Conservation (phyloP, 2,113 vertebrate genomes). For the Jacana jacana region DNA sequence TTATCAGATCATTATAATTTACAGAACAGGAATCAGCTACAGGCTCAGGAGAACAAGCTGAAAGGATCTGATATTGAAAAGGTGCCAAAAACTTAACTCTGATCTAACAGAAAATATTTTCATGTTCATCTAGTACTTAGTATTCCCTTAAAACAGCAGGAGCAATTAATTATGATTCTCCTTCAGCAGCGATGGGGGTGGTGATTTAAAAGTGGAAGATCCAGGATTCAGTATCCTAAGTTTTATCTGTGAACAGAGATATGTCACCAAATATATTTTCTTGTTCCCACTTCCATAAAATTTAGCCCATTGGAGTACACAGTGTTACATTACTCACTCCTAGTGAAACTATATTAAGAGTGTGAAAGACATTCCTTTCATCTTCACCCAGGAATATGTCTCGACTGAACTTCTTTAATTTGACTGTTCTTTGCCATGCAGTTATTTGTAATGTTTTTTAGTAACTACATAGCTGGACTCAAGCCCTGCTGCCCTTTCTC, state of each 20-base stretch:
- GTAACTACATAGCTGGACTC: not conserved
- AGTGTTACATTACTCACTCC: slow-evolving; percentile 9
- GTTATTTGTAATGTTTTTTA: not conserved
- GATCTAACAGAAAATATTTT: not conserved
- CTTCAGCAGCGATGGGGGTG: not conserved
- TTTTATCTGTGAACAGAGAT: slow-evolving; percentile 6
- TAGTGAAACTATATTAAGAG: slow-evolving; percentile 40
- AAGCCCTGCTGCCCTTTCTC: not conserved
- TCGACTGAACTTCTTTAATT: not conserved
- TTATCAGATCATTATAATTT: not conserved
- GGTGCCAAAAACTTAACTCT: not conserved
- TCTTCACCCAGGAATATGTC: not conserved
- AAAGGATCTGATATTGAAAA: not conserved
- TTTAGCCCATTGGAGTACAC: not conserved
- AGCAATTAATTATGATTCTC: slow-evolving; percentile 22
- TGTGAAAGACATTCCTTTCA: slow-evolving; percentile 21
- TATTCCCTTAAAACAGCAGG: not conserved
- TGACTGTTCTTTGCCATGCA: not conserved
- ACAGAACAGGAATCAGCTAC: not conserved
- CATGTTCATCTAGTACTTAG: not conserved
- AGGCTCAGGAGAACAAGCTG: not conserved
- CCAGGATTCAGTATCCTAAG: not conserved
- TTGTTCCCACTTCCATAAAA: not conserved
- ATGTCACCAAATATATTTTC: slow-evolving; percentile 24
- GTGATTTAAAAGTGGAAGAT: slow-evolving; percentile 1